Conservation (phyloP, 35 echinoderm and acorn worm species). For the Holothuria glaberrima region DNA sequence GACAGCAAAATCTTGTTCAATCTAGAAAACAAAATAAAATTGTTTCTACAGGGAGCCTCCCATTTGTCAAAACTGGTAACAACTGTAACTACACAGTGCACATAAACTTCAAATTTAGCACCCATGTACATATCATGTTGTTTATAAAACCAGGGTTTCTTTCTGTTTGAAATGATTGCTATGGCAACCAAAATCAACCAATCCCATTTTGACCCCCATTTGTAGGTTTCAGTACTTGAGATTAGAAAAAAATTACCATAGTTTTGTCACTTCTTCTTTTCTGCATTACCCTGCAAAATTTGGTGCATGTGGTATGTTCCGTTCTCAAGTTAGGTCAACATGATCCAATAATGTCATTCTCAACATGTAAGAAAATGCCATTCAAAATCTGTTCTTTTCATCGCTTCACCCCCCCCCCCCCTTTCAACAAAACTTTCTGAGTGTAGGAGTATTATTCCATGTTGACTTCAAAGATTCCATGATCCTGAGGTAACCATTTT, state of each 20-base stretch:
- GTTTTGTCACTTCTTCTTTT: no score
- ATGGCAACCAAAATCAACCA: neutral
- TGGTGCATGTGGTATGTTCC: no score
- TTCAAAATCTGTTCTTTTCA: no score
- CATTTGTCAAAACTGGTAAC: no score
- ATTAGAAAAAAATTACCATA: no score
- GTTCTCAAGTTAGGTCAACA: no score
- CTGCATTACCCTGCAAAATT: no score
- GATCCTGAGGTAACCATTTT: neutral
- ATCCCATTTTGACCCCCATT: neutral
- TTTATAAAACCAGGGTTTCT: neutral
- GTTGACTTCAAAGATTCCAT: neutral
- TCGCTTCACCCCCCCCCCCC: no score
- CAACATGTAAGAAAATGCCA: no score
- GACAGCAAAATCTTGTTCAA: conserved; percentile 1
- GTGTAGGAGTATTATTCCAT: neutral
- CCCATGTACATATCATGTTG: neutral
- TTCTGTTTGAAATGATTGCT: neutral
- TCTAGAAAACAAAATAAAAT: neutral
- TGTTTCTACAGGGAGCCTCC: neutral
- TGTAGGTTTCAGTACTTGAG: no score
- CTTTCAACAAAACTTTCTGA: no score
- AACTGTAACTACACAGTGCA: neutral
- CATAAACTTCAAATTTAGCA: neutral
- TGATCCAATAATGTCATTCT: no score